A percentile compares a stretch with the other conserved stretches of the same genome.
Evolutionary conservation across 2,888 invertebrate species (phyloP).

Genomic region (Pseudococcus viburni): DNA sequence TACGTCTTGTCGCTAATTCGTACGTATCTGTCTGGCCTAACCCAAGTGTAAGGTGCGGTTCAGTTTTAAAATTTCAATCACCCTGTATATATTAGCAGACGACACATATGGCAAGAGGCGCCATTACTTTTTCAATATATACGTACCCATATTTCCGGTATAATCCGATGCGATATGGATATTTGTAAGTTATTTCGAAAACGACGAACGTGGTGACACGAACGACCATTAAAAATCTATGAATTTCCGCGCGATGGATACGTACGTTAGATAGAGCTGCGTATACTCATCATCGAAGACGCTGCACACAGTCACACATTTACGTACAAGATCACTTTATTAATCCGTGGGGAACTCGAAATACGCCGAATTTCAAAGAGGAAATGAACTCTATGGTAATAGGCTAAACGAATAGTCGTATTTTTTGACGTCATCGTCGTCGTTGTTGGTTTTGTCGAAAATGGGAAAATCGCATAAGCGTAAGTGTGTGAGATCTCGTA

Average conservation of each 20-base stretch:
- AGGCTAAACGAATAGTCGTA: constrained; percentile 2
- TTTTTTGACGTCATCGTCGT: constrained; percentile 23
- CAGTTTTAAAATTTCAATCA: constrained; percentile 12
- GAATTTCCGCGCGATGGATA: constrained; percentile 52
- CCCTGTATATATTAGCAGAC: constrained; percentile 11
- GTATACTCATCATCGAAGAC: constrained; percentile 1
- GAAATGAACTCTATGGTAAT: constrained; percentile 42
- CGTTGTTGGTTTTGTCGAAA: background rate
- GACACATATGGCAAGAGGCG: constrained; percentile 50
- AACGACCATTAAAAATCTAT: constrained; percentile 62
- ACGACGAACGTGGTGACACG: constrained; percentile 59
- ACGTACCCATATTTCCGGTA: constrained; percentile 39
- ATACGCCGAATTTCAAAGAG: constrained; percentile 31
- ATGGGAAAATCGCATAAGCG: background rate
- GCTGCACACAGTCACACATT: background rate
- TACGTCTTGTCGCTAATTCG: constrained; percentile 18
- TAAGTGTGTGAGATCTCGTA: constrained; percentile 1
- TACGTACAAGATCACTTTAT: constrained; percentile 21
- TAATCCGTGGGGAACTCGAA: constrained; percentile 41
- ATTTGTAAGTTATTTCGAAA: constrained; percentile 53
- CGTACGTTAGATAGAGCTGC: background rate
- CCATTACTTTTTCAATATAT: constrained; percentile 48
- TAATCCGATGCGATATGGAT: constrained; percentile 25
- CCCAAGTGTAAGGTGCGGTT: background rate
- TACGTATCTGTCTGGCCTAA: too few relatives aligned